Base-by-base conservation (phyloP, 1,140 invertebrate species). In the Danaus melanippus region DNA sequence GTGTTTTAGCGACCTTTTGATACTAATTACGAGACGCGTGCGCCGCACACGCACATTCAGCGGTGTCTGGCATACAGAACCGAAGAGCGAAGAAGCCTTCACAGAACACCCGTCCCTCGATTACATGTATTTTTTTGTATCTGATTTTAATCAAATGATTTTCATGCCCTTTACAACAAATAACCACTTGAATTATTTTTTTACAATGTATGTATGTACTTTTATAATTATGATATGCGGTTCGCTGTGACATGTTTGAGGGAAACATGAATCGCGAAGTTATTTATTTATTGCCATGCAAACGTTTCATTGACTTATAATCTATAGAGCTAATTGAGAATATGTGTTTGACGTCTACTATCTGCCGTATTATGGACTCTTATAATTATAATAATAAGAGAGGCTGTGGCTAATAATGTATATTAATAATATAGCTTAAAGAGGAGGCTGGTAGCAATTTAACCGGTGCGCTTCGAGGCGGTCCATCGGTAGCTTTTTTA, bases 1-100 rank as follows among this genome's bases (percentile, higher is more conserved):
- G 81, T 84, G 81, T 67, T 70, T 74, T 61, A 66, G 76, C 78
- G 81, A 84, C 81, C 81, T 84, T 81, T 84, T 67, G 51, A 69
- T 60, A 59, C 69, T 74, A 83, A 84, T 84, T 83, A 79, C 71
- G 60, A 68, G 66, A 67, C 76, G 75, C 74, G 76, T 79, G 78
- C 74, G 76, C 56, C 72, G 66, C 68, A 66, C 62, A 65, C 67
- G 56, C 71, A 60, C 62, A 51, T 47, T 56, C 50, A 53, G 50
- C 60, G 50, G 55, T 55, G 57, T 55, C 61, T 64, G 63, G 44
- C 50, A 42, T 59, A 67, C 67, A 60, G 65, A 71, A 69, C 69
- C 69, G 64, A 60, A 66, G 61, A 67, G 62, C 62, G 21, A 32
- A 32, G 21, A 32, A 7, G 61, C 64, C 66, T 67, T 66, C 58